phyloP scores from a whole-genome alignment of 2,888 invertebrate genomes.

The Dynastes tityus region DNA sequence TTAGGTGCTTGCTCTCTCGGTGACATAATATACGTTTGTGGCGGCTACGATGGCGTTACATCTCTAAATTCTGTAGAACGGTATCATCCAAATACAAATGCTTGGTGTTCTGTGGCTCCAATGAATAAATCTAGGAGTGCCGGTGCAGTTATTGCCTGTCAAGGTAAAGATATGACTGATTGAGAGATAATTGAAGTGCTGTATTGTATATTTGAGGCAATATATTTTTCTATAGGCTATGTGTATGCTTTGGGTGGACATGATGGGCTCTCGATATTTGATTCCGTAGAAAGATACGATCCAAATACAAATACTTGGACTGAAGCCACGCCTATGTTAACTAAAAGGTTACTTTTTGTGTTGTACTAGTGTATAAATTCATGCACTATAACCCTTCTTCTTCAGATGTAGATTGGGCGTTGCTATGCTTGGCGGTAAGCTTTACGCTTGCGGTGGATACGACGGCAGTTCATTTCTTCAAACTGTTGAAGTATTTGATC shows the following conservation, averaged over 20 bases:
- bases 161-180: conserved; percentile 60
- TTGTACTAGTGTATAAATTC: neutral
- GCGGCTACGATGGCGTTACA: conserved; percentile 89
- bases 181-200: neutral
- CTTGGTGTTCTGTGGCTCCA: conserved; percentile 82
- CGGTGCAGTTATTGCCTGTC: conserved; percentile 69
- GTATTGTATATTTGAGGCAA: too few relatives aligned
- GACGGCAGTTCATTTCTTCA: conserved; percentile 88
- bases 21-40: conserved; percentile 87
- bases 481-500: conserved; percentile 87
- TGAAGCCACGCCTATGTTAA: conserved; percentile 84
- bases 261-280: conserved; percentile 90
- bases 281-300: conserved; percentile 88
- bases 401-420: conserved; percentile 86
- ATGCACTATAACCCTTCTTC: conserved; percentile 39
- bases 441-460: conserved; percentile 90
- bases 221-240: conserved; percentile 72
- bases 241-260: conserved; percentile 91
- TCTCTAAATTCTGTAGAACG: conserved; percentile 88
- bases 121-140: conserved; percentile 78
- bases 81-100: conserved; percentile 82
- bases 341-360: conserved; percentile 72
- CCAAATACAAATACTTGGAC: conserved; percentile 83
- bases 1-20: conserved; percentile 87
- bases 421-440: conserved; percentile 84